Base-by-base conservation (phyloP, 2,113 vertebrate genomes). In the Alces alces region DNA sequence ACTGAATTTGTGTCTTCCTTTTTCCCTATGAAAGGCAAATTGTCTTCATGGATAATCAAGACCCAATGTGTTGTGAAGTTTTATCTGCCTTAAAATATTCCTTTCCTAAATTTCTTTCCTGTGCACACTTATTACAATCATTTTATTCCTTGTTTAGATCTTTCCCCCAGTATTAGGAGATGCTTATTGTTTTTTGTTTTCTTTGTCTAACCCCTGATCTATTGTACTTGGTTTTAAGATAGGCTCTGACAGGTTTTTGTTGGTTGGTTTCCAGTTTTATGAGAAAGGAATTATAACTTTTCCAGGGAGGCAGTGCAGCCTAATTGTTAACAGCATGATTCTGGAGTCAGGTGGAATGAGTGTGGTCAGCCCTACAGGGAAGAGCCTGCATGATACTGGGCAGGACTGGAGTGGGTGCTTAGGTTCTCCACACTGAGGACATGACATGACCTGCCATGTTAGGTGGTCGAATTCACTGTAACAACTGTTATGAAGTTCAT, bases 21-120 rank as follows among this genome's bases (percentile, higher is more conserved):
- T 55, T 89, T 91, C 83, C 17, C 39, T 45, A 30, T 13, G 50
- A 50, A 95, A 61, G 33, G 90, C 5, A 83, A 83, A 45, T 86
- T 84, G 21, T 92, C 28, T 87, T 87, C 52, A 60, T 43, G 33
- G n/a, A 87, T 76, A 70, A 60, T 58, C 14, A 90, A 61, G n/a
- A 73, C 73, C 30, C 17, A 86, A 28, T 88, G 43, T 85, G 36
- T 91, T 33, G 12, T 88, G 28, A 89, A 33, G 8, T 85, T 95
- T 92, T 79, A 60, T 78, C 54, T 93, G 12, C 47, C 16, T 80
- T 89, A 84, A 93, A 36, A 2, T 39, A 70, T 83, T 52, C 3
- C 45, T 91, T 73, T 76, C 43, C 52, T 70, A 60, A 47, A 55
- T 91, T 89, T 86, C 7, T 90, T 95, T 54, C n/a, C 33, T 10